Base-by-base conservation (phyloP, 2,888 invertebrate species). In the Clivina fossor region DNA sequence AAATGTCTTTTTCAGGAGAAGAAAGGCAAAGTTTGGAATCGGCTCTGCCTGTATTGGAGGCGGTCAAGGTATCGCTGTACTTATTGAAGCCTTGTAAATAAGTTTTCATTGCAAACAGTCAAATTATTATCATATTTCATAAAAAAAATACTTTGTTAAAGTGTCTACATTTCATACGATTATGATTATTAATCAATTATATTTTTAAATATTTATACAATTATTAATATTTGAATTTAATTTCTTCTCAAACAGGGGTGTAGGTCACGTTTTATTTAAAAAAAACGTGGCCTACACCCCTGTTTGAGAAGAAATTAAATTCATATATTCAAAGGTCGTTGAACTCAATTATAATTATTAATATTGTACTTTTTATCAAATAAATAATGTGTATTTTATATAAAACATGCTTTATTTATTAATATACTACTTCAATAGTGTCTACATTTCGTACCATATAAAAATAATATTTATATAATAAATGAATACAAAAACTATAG, bases 11-110 rank as follows among this genome's bases (percentile, higher is more conserved):
- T 44, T 30, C 71, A 93, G 94, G 75, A 85, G 93, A 61, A 86
- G 88, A 60, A 86, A 88, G 40, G 82, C 85, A 19, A 94, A 93
- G 73, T 83, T 88, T 58, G 96, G 85, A 24, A 86, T 99, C 69
- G 98, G 97, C 7, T 88, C 96, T 1, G 98, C 98, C 0, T 99
- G 98, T 73, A 98, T 99, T 75, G 98, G 98, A 20, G 98, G 98
- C 37, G 98, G 98, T 2, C 97, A 98, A 76, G 98, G 98, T 57
- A 98, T 99, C 68, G 95, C 98, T 1, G 67, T 99, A 9, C 78
- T 99, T 70, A 70, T 98, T 37, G 97, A 99, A 75, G 73, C 83
- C 24, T 75, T 86, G 60, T 86, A 78, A 80, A 64, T 53, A 44
- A 16, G n/a, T 24, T 2, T 19, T 4, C n/a, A 35, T 33, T 19